Evolutionary conservation across 2,888 invertebrate species (phyloP), one percentile per base, ranked within the genome.

Genomic region (Epiblema foenella): DNA sequence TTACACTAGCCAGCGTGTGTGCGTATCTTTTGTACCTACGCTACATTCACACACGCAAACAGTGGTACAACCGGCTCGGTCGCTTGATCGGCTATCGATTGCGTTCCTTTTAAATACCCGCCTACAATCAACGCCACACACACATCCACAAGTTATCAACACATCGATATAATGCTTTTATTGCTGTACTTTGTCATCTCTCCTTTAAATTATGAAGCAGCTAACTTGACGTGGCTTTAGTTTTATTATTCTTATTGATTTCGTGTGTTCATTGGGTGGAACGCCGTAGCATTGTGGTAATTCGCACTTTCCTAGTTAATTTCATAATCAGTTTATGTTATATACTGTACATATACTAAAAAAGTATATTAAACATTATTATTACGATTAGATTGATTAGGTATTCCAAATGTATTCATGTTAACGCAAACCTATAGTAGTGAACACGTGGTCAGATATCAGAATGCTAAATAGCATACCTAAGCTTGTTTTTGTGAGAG

Each of bases 11-110:
- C 67, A 69, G 29, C 52, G 68, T 75, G 74, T 76, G 76, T 69
- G 69, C 60, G 75, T 74, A 29, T 65, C 63, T 69, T 57, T 63
- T n/a, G n/a, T n/a, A n/a, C n/a, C 59, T 71, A 67, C 58, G 59
- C 49, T 59, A 56, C 58, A 66, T 49, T 9, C 72, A 72, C 76
- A 80, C 81, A 77, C 73, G 76, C 75, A 70, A 68, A 56, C 66
- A 69, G 64, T 52, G 71, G 67, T 74, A 71, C 77, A 81, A 87
- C 87, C 85, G 85, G 86, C 84, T 80, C 75, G 77, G 78, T 79
- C 80, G 79, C 82, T 80, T 76, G 85, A 88, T 89, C 86, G 83
- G 81, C 83, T 83, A 89, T 90, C 88, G 90, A 90, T 90, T 86
- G 85, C 83, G 83, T 81, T 79, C 83, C 76, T 76, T 77, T 77